Evolutionary conservation across 2,113 vertebrate genomes (phyloP), one percentile per base, ranked within the genome.

Genomic region (Paradisaea rubra): DNA sequence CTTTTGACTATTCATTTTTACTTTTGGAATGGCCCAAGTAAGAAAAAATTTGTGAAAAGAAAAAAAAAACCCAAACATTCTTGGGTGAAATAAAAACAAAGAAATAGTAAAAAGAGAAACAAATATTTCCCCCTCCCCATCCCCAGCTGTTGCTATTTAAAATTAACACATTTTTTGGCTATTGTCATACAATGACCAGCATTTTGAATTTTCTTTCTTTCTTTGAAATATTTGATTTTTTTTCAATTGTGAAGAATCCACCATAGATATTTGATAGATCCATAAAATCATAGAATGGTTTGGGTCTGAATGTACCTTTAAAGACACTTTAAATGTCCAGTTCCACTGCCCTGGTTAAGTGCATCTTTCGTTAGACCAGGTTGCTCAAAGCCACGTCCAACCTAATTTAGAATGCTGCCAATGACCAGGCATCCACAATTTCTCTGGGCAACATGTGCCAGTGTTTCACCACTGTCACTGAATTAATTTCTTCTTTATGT

Each of bases 381-480:
- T 53, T 80, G 4, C 27, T 83, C 25, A 42, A 74, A 86, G 13
- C 18, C 27, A 45, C 2, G 2, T 47, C 20, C 41, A 82, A 15
- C 13, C 13, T 42, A 18, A 13, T 15, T 24, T 65, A 27, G 17
- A 74, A 86, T 1, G 1, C 6, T 76, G 2, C 11, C 27, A 13
- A 4, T 13, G n/a, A 45, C 2, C 5, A 27, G 31, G 11, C 6
- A 42, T 16, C 33, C 23, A 47, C n/a, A 57, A 25, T 4, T 61
- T 60, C 42, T 86, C 33, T 65, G 9, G 16, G 8, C 37, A 76
- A 15, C 13, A 7, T 10, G 3, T 3, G 24, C 20, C 41, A 42
- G 3, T 31, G 23, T 47, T 42, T 47, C 42, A 42, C 5, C 37
- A 39, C 5, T 1, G 1, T 50, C 6, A 71, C 15, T 1, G 5